Evolutionary conservation across 1,140 invertebrate genomes (phyloP), one percentile per base, ranked within the genome.

Genomic region (Zaprionus gabonicus): DNA sequence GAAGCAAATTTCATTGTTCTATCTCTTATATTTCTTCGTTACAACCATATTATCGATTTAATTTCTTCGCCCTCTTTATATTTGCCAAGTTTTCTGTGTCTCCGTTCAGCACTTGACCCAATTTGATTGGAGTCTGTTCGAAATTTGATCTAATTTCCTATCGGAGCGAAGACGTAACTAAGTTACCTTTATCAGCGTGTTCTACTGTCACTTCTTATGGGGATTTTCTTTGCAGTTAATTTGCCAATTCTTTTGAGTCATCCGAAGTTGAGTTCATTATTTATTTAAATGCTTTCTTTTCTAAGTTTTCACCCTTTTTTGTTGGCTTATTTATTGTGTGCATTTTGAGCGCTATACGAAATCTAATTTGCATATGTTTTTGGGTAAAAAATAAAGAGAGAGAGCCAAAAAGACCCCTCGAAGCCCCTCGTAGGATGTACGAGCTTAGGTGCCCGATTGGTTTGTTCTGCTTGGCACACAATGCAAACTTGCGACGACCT

Each of bases 361-460:
- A 85, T 84, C 82, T 77, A 78, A 85, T 84, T 84, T 84, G 74
- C 82, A 84, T 84, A 77, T 78, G 71, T 71, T 71, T 78, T n/a
- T 7, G 5, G 6, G 34, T 46, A 31, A 36, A 57, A 44, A 44
- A 64, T 49, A 56, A 67, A 73, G 34, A 34, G 31, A 9, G 9
- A 34, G 27, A 27, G 27, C 27, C 36, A 55, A 57, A 59, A 66
- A 64, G 41, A 41, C 38, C 13, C 41, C 41, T 34, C 31, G 31
- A 3, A 34, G 31, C 34, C 34, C 76, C 64, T 46, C 46, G 38
- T 57, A 57, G 38, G 13, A 31, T 64, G 58, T 64, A 23, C 23
- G 23, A 70, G 72, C 72, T 63, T 71, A 71, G 68, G 68, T 75
- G 72, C 59, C 53, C 73, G 80, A 83, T 77, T 71, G 81, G 66